A percentile compares a stretch with the other conserved stretches of the same genome.
phyloP scores from a whole-genome alignment of 2,888 invertebrate species.

The Campoplex nolae region DNA sequence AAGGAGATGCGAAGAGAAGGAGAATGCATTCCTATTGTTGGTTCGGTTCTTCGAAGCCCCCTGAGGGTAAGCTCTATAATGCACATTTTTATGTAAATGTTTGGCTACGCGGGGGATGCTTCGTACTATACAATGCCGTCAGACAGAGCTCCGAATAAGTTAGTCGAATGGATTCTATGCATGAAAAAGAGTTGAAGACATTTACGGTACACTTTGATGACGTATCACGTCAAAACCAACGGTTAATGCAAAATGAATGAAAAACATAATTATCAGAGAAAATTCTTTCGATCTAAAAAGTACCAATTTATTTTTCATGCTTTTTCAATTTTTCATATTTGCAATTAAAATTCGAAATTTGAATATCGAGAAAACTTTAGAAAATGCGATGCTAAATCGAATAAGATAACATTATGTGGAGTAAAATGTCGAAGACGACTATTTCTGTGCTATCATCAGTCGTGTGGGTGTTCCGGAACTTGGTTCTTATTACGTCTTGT shows the following conservation, averaged over 20 bases:
- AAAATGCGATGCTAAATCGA: not conserved
- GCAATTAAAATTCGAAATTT: not conserved
- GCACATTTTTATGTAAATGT: constrained; percentile 21
- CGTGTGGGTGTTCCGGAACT: constrained; percentile 43
- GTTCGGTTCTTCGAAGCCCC: not conserved
- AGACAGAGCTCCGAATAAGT: constrained; percentile 1
- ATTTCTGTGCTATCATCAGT: not conserved
- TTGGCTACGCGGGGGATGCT: not conserved
- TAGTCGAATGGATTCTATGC: not conserved
- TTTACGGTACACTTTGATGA: not conserved
- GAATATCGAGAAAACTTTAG: no score
- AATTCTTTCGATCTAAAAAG: not conserved
- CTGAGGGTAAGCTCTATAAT: not conserved
- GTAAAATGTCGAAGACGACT: not conserved
- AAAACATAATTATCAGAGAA: not conserved
- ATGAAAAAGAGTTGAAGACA: not conserved
- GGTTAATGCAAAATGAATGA: not conserved
- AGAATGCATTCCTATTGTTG: constrained; percentile 15
- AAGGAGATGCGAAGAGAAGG: no score
- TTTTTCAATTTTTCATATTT: not conserved
- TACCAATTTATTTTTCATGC: not conserved
- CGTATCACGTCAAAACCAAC: not conserved
- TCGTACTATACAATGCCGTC: not conserved
- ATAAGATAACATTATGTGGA: not conserved
- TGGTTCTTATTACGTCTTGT: constrained; percentile 36